These are phyloP conservation scores for Pseudolycoriella hygida DNA, from an alignment of 2,888 invertebrate genomes.

Conservation along the genomic window DNA sequence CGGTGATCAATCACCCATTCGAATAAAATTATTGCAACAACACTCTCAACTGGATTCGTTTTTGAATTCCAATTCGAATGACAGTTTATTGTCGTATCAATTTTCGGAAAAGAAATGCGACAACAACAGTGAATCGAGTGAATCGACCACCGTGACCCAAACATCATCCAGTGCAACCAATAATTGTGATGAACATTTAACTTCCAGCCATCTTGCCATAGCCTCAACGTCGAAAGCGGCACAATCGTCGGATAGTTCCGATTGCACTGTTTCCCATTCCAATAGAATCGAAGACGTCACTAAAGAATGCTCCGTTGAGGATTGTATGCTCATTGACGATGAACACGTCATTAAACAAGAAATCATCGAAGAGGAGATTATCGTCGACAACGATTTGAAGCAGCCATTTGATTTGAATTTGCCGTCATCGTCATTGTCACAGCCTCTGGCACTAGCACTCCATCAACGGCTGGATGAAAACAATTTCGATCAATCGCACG, in stretches of 20 bases:
- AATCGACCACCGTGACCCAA: not conserved
- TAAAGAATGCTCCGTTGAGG: not conserved
- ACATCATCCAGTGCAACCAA: not conserved
- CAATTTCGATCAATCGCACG: conserved; percentile 5
- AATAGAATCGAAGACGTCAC: not conserved
- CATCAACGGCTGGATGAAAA: not conserved
- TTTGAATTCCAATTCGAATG: conserved; percentile 25
- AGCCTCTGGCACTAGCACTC: not conserved
- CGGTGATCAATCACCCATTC: too few relatives aligned
- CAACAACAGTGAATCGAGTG: not conserved
- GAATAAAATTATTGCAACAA: too few relatives aligned
- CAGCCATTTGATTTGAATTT: not conserved
- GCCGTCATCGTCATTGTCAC: conserved; percentile 5
- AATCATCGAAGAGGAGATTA: not conserved
- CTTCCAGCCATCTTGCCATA: not conserved
- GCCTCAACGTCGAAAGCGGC: not conserved
- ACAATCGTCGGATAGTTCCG: not conserved
- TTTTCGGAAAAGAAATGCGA: conserved; percentile 2
- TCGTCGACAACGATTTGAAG: not conserved
- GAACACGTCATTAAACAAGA: not conserved
- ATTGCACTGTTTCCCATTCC: not conserved
- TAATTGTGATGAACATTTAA: not conserved
- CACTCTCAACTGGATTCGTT: conserved; percentile 13
- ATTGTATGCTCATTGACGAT: not conserved
- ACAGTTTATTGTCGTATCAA: conserved; percentile 18